These are phyloP conservation scores for Gallinago paraguaiae DNA, from an alignment of 2,113 vertebrate species.

Conservation along the genomic window DNA sequence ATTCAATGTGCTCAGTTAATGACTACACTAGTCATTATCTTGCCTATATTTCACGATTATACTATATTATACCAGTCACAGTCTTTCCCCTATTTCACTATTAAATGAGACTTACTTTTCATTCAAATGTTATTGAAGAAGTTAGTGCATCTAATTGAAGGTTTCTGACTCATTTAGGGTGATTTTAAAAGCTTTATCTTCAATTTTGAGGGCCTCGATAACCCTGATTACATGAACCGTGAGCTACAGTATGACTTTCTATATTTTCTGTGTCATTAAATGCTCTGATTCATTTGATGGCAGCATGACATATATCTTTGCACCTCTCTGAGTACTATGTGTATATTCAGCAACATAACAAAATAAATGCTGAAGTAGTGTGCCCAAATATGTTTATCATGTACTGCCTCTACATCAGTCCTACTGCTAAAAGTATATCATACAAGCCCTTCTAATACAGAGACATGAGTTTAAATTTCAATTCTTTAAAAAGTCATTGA, in stretches of 20 bases:
- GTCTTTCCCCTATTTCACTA: slow-evolving; percentile 22
- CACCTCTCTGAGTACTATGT: not conserved
- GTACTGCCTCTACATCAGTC: not conserved
- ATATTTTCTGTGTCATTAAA: slow-evolving; percentile 37
- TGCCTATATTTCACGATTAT: slow-evolving; percentile 43
- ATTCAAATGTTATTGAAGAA: slow-evolving; percentile 54
- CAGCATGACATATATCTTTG: not conserved
- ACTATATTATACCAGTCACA: slow-evolving; percentile 21
- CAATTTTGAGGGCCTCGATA: slow-evolving; percentile 30
- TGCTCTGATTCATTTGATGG: slow-evolving; percentile 21
- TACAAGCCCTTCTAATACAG: not conserved
- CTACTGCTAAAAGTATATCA: not conserved
- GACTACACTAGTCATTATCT: slow-evolving; percentile 45
- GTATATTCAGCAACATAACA: not conserved
- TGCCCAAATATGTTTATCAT: not conserved
- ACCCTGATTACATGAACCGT: slow-evolving; percentile 33
- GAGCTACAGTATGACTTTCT: not conserved
- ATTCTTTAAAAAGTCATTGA: not conserved
- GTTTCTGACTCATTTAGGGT: slow-evolving; percentile 41
- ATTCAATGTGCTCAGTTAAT: not conserved
- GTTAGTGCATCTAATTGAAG: slow-evolving; percentile 45
- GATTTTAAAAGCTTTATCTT: slow-evolving; percentile 55
- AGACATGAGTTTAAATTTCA: not conserved
- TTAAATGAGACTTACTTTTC: slow-evolving; percentile 56
- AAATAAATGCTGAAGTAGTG: not conserved